These are phyloP conservation scores for Otolemur garnettii DNA, from an alignment of 2,113 vertebrate genomes.

Conservation along the genomic window DNA sequence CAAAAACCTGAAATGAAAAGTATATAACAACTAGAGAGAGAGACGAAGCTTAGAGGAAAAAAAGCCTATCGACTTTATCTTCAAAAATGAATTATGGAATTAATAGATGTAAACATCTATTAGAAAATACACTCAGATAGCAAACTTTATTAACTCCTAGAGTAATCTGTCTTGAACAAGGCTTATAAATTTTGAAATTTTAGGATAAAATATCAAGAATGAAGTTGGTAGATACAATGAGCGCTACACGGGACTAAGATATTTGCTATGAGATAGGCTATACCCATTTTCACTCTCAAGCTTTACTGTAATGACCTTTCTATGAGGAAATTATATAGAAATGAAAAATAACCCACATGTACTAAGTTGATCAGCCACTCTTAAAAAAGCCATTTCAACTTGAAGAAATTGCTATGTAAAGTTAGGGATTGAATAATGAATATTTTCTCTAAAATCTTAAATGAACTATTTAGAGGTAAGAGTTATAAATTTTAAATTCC, in stretches of 20 bases:
- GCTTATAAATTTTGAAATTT: background rate
- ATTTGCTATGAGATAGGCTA: background rate
- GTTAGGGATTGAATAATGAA: background rate
- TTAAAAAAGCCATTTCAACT: conserved; percentile 18
- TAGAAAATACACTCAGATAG: background rate
- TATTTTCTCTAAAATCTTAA: conserved; percentile 33
- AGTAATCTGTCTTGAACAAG: background rate
- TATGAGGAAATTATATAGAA: background rate
- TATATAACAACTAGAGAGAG: background rate
- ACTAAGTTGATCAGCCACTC: background rate
- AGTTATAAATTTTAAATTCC: background rate
- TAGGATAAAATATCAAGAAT: conserved; percentile 25
- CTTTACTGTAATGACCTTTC: conserved; percentile 21
- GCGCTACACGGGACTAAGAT: background rate
- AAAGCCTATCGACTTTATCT: background rate
- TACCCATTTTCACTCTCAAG: conserved; percentile 7
- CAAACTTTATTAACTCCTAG: background rate
- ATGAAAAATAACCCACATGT: conserved; percentile 36
- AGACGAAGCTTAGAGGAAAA: background rate
- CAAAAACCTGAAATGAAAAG: background rate
- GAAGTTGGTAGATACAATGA: background rate
- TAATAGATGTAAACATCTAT: background rate
- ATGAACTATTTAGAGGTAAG: conserved; percentile 21
- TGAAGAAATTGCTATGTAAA: background rate
- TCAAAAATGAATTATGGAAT: conserved; percentile 14